Evolutionary conservation across 2,113 vertebrate genomes (phyloP).

Genomic region (Lucifuga dentata): DNA sequence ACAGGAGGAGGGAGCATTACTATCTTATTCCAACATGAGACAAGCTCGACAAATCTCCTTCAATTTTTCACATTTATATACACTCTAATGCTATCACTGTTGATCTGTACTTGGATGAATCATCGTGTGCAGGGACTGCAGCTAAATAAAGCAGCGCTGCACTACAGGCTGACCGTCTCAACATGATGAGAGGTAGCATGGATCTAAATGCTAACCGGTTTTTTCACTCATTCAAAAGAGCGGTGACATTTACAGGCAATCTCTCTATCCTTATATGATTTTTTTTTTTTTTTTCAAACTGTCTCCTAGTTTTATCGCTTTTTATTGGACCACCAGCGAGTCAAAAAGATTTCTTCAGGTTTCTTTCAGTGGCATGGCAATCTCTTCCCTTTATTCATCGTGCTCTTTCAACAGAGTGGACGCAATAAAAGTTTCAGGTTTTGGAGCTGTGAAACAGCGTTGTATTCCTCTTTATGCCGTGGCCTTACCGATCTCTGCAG

Average conservation of each 20-base stretch:
- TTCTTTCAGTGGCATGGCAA: constrained; percentile 14
- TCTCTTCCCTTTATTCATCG: constrained; percentile 3
- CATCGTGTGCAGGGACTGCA: constrained; percentile 55
- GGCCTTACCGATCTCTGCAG: constrained; percentile 90
- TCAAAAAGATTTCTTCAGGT: constrained; percentile 7
- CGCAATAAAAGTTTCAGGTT: constrained; percentile 27
- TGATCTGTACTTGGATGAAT: constrained; percentile 59
- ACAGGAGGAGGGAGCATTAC: constrained; percentile 48
- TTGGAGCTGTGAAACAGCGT: constrained; percentile 21
- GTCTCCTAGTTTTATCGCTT: neutral
- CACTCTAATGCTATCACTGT: constrained; percentile 24
- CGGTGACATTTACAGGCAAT: constrained; percentile 51
- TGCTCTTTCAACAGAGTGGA: constrained; percentile 4
- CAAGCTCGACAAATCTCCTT: constrained; percentile 58
- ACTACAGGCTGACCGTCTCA: constrained; percentile 39
- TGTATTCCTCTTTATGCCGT: neutral
- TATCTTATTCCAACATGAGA: constrained; percentile 33
- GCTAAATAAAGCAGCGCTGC: constrained; percentile 49
- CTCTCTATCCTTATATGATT: constrained; percentile 26
- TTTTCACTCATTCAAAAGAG: constrained; percentile 49
- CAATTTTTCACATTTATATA: constrained; percentile 49
- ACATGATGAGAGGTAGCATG: constrained; percentile 38
- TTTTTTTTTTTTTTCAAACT: constrained; percentile 25
- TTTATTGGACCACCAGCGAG: neutral
- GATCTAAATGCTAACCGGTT: constrained; percentile 68